Evolutionary conservation across 2,888 invertebrate genomes (phyloP).

Genomic region (Pristionchus japonicus): DNA sequence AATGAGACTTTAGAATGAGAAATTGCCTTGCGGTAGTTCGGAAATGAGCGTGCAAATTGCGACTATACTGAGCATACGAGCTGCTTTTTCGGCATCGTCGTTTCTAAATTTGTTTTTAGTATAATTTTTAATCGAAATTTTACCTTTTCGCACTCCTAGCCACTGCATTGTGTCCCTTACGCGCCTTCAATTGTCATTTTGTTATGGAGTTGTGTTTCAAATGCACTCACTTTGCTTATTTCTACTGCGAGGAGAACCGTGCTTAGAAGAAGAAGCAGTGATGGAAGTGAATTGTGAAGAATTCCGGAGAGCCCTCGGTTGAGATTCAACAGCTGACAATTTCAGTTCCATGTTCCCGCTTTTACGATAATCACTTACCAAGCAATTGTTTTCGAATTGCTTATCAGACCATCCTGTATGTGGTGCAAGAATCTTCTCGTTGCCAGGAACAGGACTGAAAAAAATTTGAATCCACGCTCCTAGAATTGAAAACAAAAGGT

Average conservation of each 20-base stretch:
- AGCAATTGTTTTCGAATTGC: background rate
- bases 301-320: background rate
- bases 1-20: background rate
- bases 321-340: background rate
- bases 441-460: background rate
- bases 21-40: background rate
- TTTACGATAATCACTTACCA: background rate
- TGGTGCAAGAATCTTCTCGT: background rate
- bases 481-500: background rate
- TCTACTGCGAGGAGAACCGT: background rate
- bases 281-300: background rate
- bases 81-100: background rate
- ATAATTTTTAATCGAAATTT: background rate
- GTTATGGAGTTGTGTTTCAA: background rate
- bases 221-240: background rate
- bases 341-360: too few species aligned
- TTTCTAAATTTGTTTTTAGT: background rate
- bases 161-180: background rate
- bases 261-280: background rate
- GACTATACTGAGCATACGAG: background rate
- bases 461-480: background rate
- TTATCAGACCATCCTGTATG: background rate
- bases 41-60: background rate
- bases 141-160: background rate
- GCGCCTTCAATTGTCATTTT: background rate